Base-by-base conservation (phyloP, 2,888 invertebrate genomes). In the Neocrepidodera transversa region DNA sequence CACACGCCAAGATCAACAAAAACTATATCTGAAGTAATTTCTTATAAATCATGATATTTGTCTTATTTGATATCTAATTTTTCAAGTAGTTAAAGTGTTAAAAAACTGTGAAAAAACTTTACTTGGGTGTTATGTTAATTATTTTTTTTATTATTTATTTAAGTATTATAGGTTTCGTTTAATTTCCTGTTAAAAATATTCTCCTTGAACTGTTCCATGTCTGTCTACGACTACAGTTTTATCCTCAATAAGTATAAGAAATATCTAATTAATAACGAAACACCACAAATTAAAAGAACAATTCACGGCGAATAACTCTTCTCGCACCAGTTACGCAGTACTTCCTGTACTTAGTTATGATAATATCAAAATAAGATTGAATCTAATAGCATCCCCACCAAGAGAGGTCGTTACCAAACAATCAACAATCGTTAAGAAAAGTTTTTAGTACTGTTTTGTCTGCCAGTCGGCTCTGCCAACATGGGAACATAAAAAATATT, bases 261-360 rank as follows among this genome's bases (percentile, higher is more conserved):
- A 16, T 16, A 38, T 17, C 38, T 51, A 40, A 51, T 38, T 47
- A 47, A 43, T 58, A 60, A 63, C 47, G 63, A 55, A 54, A 60
- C 50, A 61, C 30, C 48, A 60, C 48, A 60, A 63, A 63, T 63
- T 60, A 63, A 48, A 50, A 35, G 55, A 55, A 58, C 49, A 62
- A 63, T 61, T 45, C 64, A 52, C 58, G 61, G 59, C 66, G 51
- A 42, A 51, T 51, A 42, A 17, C 18, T 63, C 26, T 63, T 68
- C 70, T 73, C 74, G 74, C 73, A 71, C 69, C 72, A 73, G 67
- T 70, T 70, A 56, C 58, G 50, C 57, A 51, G 60, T 56, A 52
- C 57, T 63, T 64, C 61, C 64, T 60, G 63, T 60, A 55, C 51
- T 51, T 51, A 38, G 38, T 51, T 51, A 51, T 38, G 61, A 62